Evolutionary conservation across 2,113 vertebrate species (phyloP).

Genomic region (Gymnarchus niloticus): DNA sequence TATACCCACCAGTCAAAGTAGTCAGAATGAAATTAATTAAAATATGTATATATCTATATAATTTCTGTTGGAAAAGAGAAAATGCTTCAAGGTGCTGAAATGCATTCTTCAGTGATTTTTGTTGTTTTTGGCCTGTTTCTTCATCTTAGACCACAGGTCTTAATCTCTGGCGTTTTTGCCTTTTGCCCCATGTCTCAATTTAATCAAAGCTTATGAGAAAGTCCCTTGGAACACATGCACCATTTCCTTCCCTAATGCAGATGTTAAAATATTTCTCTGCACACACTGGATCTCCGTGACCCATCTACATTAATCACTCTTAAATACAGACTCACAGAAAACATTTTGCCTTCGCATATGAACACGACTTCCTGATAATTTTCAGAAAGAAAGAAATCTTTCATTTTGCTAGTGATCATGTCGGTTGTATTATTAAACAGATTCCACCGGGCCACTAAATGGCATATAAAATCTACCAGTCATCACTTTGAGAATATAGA

Average conservation of each 20-base stretch:
- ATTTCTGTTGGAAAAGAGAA: not conserved
- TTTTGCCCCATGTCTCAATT: not conserved
- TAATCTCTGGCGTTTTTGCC: not conserved
- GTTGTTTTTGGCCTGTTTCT: not conserved
- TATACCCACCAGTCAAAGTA: not conserved
- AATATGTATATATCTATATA: not conserved
- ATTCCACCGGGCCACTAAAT: constrained; percentile 24
- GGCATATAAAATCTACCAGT: constrained; percentile 44
- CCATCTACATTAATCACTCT: not conserved
- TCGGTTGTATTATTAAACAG: not conserved
- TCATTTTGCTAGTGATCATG: constrained; percentile 15
- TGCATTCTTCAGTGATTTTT: not conserved
- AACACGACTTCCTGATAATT: not conserved
- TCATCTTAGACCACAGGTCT: not conserved
- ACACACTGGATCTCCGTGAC: not conserved
- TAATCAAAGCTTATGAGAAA: not conserved
- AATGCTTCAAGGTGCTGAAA: no score
- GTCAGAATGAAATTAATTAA: not conserved
- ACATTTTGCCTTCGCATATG: not conserved
- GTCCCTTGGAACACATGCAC: not conserved
- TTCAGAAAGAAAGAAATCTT: not conserved
- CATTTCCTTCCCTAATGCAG: not conserved
- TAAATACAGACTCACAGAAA: not conserved
- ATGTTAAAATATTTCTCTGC: not conserved
- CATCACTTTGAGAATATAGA: constrained; percentile 51